Base-by-base conservation (phyloP, 2,888 invertebrate species). In the Acrocera orbiculus region DNA sequence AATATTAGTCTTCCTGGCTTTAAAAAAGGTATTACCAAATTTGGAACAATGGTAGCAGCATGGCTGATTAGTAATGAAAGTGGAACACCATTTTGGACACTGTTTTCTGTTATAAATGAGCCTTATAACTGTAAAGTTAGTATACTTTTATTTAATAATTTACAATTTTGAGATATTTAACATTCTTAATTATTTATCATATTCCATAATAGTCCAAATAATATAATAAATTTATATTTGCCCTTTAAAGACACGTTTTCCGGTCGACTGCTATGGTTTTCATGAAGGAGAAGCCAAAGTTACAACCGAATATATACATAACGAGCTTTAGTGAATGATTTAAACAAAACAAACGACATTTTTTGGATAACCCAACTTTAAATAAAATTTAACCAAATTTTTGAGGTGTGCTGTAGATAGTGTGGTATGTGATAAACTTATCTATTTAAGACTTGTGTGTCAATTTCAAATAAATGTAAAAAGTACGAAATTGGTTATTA, bases 271-370 rank as follows among this genome's bases (percentile, higher is more conserved):
- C 48, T 68, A 69, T 16, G 71, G 73, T 2, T 86, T 82, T 65
- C 82, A 83, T 54, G 73, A 78, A 50, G 82, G 82, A 53, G 85
- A 85, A 56, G 57, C 76, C 27, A 75, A 72, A 65, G 81, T 79
- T 17, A 83, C 81, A 35, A 82, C 81, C 29, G 83, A 83, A 62
- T 77, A 76, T 40, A 68, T 75, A 47, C 85, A 83, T 59, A 82
- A 69, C 53, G 85, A 85, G 64, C 67, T 85, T 57, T 83, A 73
- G n/a, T n/a, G n/a, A n/a, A n/a, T n/a, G n/a, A n/a, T n/a, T n/a
- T n/a, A n/a, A n/a, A n/a, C n/a, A n/a, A n/a, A n/a, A n/a, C n/a
- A n/a, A n/a, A n/a, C n/a, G n/a, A n/a, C n/a, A n/a, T n/a, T n/a
- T n/a, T n/a, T n/a, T n/a, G n/a, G n/a, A n/a, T n/a, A n/a, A n/a